A percentile compares a stretch with the other conserved stretches of the same genome.
Evolutionary conservation across 2,113 vertebrate species (phyloP).

Genomic region (Madoqua kirkii): DNA sequence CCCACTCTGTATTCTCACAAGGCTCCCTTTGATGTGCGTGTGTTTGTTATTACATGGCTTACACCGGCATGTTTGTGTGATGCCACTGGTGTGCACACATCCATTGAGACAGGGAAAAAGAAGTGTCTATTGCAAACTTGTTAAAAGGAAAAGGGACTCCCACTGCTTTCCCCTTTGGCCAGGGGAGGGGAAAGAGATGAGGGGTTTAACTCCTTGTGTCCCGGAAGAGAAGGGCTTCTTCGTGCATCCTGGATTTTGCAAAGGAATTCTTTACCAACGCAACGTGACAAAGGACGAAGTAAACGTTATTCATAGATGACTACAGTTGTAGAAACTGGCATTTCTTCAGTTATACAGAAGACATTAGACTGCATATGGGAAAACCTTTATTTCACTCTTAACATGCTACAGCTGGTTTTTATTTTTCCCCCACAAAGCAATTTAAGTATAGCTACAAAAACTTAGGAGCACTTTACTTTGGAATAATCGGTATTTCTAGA

Average conservation of each 20-base stretch:
- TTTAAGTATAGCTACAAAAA: background rate
- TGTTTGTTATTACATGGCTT: constrained; percentile 83
- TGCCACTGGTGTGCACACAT: constrained; percentile 71
- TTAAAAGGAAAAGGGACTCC: constrained; percentile 75
- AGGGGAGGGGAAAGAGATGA: too few relatives aligned
- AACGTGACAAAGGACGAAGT: background rate
- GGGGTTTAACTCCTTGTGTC: constrained; percentile 75
- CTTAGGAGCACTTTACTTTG: background rate
- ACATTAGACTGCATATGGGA: fast-evolving
- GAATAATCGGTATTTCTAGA: background rate
- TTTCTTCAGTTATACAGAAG: background rate
- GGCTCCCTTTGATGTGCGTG: constrained; percentile 77
- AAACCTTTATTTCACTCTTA: background rate
- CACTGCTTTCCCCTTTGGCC: constrained; percentile 65
- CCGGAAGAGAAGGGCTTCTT: constrained; percentile 53
- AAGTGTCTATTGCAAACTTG: constrained; percentile 76
- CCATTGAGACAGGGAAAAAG: constrained; percentile 62
- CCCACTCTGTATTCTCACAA: constrained; percentile 79
- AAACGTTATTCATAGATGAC: fast-evolving
- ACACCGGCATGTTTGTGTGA: constrained; percentile 76
- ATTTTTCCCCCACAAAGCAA: background rate
- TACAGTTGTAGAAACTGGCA: background rate
- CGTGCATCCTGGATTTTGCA: background rate
- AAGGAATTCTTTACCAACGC: background rate
- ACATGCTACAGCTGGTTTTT: background rate